Conservation (phyloP, 2,113 vertebrate species). For the Embiotoca jacksoni region DNA sequence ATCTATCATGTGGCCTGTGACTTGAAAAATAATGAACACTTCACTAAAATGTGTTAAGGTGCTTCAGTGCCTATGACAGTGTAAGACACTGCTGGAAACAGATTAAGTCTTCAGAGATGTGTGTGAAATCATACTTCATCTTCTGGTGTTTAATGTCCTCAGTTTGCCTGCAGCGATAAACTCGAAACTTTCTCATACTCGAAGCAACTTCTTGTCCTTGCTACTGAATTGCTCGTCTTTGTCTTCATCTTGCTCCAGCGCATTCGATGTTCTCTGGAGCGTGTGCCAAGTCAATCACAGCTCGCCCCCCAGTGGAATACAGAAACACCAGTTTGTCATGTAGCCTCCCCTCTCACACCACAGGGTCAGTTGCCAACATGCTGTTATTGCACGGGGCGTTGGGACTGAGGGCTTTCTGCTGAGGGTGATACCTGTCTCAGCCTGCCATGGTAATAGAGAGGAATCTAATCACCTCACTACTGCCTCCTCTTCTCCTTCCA, state of each 20-base stretch:
- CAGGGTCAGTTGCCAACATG: constrained; percentile 70
- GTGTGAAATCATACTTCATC: constrained; percentile 45
- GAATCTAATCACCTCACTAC: constrained; percentile 71
- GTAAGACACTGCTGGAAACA: constrained; percentile 8
- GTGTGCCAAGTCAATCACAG: constrained; percentile 46
- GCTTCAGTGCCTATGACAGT: constrained; percentile 9
- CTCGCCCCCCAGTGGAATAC: constrained; percentile 44
- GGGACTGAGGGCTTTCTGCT: constrained; percentile 65
- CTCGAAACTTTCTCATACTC: constrained; percentile 45
- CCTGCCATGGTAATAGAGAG: constrained; percentile 58
- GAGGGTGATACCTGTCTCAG: constrained; percentile 59
- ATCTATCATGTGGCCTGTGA: constrained; percentile 20
- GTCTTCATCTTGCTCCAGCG: constrained; percentile 29
- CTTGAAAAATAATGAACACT: constrained; percentile 30
- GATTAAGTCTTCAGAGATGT: constrained; percentile 47
- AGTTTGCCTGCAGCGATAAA: constrained; percentile 41
- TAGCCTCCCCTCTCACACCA: constrained; percentile 51
- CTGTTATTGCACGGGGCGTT: constrained; percentile 80
- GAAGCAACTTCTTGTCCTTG: constrained; percentile 46
- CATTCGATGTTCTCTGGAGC: constrained; percentile 32
- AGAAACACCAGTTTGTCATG: constrained; percentile 68
- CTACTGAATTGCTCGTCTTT: constrained; percentile 38
- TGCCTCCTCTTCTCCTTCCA: constrained; percentile 48
- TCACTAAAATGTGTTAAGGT: constrained; percentile 13
- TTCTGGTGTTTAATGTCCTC: constrained; percentile 44